These are phyloP conservation scores for Oncorhynchus keta DNA, from an alignment of 2,113 vertebrate genomes.

Conservation along the genomic window DNA sequence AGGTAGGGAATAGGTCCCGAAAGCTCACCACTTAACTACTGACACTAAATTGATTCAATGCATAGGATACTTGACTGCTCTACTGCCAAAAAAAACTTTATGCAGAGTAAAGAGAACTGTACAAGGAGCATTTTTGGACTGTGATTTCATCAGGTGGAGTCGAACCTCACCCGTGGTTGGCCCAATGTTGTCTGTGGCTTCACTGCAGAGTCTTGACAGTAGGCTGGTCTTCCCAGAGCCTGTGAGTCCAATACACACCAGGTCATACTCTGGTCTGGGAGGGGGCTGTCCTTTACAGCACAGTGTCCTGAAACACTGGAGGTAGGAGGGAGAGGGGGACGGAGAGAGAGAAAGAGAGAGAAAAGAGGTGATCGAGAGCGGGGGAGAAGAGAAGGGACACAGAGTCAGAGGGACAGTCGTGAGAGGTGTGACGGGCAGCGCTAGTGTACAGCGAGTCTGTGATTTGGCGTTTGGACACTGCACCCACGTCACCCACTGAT, in stretches of 20 bases:
- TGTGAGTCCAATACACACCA: slow-evolving; percentile 96
- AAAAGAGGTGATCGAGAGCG: not conserved
- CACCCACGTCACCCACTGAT: not conserved
- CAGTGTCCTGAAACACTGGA: slow-evolving; percentile 94
- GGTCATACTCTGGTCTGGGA: slow-evolving; percentile 92
- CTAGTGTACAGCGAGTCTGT: not conserved
- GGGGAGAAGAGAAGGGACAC: not conserved
- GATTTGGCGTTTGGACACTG: not conserved
- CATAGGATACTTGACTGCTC: not conserved
- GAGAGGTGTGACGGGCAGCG: not conserved
- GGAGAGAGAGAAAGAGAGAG: slow-evolving; percentile 19
- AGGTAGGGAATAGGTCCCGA: not conserved
- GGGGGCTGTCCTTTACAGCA: slow-evolving; percentile 97
- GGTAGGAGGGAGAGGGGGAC: slow-evolving; percentile 19
- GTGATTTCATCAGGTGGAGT: not conserved
- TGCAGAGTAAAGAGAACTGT: not conserved
- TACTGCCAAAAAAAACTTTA: too few relatives aligned
- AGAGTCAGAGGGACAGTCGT: not conserved
- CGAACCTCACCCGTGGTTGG: slow-evolving; percentile 89
- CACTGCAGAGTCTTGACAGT: slow-evolving; percentile 90
- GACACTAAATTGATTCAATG: not conserved
- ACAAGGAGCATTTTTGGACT: not conserved
- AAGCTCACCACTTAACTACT: not conserved
- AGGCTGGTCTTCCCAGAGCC: slow-evolving; percentile 95
- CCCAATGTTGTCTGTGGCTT: slow-evolving; percentile 83